Percentiles rank a stretch among this genome's conserved stretches.
These are phyloP conservation scores for Hoplostethus atlanticus DNA, from an alignment of 2,797 vertebrate species.

Conservation along the genomic window DNA sequence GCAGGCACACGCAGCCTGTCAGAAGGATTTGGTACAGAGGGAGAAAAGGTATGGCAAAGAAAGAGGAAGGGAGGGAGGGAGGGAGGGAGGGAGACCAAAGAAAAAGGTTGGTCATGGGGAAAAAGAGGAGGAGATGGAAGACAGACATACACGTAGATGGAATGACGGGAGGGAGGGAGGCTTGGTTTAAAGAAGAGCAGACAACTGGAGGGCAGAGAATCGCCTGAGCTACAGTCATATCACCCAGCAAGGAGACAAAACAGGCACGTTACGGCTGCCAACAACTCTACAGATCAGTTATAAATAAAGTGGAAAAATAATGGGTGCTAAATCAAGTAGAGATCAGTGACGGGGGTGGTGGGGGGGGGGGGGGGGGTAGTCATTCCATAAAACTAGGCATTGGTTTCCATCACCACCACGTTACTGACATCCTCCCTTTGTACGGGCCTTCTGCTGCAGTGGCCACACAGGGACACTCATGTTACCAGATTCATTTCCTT, in stretches of 20 bases:
- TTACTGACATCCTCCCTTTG: conserved; percentile 6
- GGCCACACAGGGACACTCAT: not conserved
- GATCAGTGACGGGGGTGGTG: no score
- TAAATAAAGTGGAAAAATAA: not conserved
- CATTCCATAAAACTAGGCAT: conserved; percentile 11
- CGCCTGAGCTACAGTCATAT: not conserved
- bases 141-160: not conserved
- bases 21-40: conserved; percentile 66
- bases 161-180: conserved; percentile 28
- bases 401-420: not conserved
- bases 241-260: not conserved
- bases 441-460: not conserved
- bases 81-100: conserved; percentile 29
- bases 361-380: not conserved
- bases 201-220: conserved; percentile 34
- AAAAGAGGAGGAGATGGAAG: conserved; percentile 31
- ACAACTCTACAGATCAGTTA: conserved; percentile 8
- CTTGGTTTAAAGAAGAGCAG: conserved; percentile 28
- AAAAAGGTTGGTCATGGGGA: conserved; percentile 42
- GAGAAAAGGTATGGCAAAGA: conserved; percentile 14
- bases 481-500: conserved; percentile 7
- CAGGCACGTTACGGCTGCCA: not conserved
- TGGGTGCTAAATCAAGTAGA: not conserved
- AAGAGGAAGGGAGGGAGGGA: conserved; percentile 20
- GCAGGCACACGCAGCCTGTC: conserved; percentile 72